Conservation (phyloP, 2,797 vertebrate genomes). For the Amblyraja radiata region DNA sequence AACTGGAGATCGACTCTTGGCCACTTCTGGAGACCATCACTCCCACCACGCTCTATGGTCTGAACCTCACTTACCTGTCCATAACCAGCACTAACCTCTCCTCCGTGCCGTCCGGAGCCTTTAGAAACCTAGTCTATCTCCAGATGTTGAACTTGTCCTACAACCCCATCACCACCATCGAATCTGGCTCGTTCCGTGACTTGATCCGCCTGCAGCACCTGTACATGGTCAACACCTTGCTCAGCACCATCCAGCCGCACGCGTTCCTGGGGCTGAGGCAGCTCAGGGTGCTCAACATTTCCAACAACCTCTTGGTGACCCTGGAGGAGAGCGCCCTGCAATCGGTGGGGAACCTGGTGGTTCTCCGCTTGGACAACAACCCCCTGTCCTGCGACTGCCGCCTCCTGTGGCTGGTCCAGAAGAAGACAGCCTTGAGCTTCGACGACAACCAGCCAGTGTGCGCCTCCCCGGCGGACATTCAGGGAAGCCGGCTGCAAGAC, state of each 20-base stretch:
- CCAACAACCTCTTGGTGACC: conserved; percentile 76
- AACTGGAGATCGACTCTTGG: conserved; percentile 89
- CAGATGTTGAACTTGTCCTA: conserved; percentile 84
- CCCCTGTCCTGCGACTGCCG: conserved; percentile 93
- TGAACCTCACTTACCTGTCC: conserved; percentile 87
- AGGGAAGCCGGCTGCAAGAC: conserved; percentile 72
- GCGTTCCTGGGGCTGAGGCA: conserved; percentile 83
- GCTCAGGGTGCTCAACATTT: conserved; percentile 88
- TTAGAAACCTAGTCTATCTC: conserved; percentile 81
- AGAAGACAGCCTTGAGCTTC: conserved; percentile 87
- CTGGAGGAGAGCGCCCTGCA: conserved; percentile 88
- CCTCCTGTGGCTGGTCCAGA: conserved; percentile 91
- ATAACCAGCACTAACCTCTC: conserved; percentile 93
- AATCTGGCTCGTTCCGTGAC: conserved; percentile 80
- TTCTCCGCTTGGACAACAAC: conserved; percentile 81
- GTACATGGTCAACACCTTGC: conserved; percentile 77
- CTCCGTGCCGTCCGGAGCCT: conserved; percentile 76
- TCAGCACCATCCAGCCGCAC: conserved; percentile 76
- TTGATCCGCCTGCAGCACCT: conserved; percentile 85
- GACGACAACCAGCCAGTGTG: conserved; percentile 81
- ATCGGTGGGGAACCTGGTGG: conserved; percentile 86
- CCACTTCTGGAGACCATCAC: conserved; percentile 81
- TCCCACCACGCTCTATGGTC: conserved; percentile 79
- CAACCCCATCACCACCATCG: conserved; percentile 84
- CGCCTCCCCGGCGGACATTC: conserved; percentile 73